Percentiles rank a stretch among this genome's conserved stretches.
Evolutionary conservation across 2,888 invertebrate genomes (phyloP).

Genomic region (Pilophorus perplexus): DNA sequence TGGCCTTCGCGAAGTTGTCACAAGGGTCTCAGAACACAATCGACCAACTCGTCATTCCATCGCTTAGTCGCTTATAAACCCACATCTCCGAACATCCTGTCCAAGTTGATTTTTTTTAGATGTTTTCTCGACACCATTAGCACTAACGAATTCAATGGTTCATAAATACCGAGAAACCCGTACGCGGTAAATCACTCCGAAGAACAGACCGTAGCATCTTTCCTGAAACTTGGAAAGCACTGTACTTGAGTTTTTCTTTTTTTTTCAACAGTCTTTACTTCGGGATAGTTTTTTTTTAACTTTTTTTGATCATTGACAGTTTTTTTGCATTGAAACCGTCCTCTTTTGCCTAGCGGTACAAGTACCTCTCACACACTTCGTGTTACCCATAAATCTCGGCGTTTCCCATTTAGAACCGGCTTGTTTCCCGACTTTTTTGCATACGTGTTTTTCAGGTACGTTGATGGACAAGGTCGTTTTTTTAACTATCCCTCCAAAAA

Average conservation of each 20-base stretch:
- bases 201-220: neutral
- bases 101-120: neutral
- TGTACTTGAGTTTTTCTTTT: neutral
- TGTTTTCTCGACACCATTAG: neutral
- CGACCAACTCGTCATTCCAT: slow-evolving; percentile 16
- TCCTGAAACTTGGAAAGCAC: no score
- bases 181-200: slow-evolving; percentile 5
- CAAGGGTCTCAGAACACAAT: slow-evolving; percentile 5
- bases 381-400: slow-evolving; percentile 4
- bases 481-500: neutral
- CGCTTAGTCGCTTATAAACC: neutral
- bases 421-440: slow-evolving; percentile 31
- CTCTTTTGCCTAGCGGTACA: slow-evolving; percentile 14
- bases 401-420: neutral
- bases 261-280: neutral
- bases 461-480: slow-evolving; percentile 24
- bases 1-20: slow-evolving; percentile 28
- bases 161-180: slow-evolving; percentile 18
- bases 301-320: neutral
- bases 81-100: neutral
- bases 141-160: neutral
- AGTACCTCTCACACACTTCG: neutral
- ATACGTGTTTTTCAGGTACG: slow-evolving; percentile 12
- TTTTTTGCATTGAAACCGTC: neutral
- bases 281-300: neutral